Conservation (phyloP, 2,888 invertebrate species). For the Eremobia ochroleuca region DNA sequence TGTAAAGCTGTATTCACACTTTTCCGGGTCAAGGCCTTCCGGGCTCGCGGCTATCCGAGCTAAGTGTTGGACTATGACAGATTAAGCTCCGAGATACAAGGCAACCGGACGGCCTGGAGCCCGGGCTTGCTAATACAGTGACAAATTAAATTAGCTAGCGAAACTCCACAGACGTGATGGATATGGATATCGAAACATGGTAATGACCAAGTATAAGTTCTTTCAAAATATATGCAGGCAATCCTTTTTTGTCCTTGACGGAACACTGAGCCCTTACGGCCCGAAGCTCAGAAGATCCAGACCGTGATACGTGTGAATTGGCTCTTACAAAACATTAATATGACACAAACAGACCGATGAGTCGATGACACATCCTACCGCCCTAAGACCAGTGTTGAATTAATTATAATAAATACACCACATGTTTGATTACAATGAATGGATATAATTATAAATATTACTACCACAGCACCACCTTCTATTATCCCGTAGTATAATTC, state of each 20-base stretch:
- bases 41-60: not conserved
- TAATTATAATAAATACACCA: not conserved
- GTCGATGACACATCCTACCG: slow-evolving; percentile 4
- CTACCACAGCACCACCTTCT: slow-evolving; percentile 39
- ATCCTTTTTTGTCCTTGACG: not conserved
- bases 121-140: too few species aligned
- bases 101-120: not conserved
- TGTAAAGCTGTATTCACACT: not conserved
- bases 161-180: not conserved
- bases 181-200: not conserved
- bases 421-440: not conserved
- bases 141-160: not conserved
- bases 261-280: not conserved
- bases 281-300: not conserved
- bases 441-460: slow-evolving; percentile 32
- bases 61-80: not conserved
- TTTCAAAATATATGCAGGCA: not conserved
- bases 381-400: slow-evolving; percentile 7
- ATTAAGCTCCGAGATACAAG: not conserved
- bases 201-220: not conserved
- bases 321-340: slow-evolving; percentile 7
- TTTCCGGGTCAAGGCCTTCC: not conserved
- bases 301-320: not conserved
- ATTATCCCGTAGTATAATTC: not conserved
- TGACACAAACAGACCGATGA: slow-evolving; percentile 8